These are phyloP conservation scores for Apis dorsata DNA, from an alignment of 1,140 invertebrate species.

Conservation along the genomic window DNA sequence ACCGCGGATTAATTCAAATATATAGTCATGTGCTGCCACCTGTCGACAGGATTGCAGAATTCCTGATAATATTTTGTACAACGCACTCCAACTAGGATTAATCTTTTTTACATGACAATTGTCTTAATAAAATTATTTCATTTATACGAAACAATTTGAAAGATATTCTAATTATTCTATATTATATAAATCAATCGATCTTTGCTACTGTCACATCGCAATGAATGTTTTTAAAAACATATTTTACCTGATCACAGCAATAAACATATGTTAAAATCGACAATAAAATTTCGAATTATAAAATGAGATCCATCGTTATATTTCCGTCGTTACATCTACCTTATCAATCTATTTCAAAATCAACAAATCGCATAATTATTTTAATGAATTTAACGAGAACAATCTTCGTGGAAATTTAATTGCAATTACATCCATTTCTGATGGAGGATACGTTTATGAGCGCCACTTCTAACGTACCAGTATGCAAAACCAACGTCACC, in stretches of 20 bases:
- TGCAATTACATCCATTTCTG: background rate
- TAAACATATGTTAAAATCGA: background rate
- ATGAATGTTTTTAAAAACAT: too few species aligned
- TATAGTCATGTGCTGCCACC: slow-evolving; percentile 34
- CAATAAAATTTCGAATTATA: background rate
- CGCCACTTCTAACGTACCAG: background rate
- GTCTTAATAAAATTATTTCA: background rate
- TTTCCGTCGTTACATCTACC: background rate
- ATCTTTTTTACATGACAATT: background rate
- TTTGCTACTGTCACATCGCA: background rate
- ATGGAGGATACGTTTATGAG: background rate
- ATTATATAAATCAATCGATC: background rate
- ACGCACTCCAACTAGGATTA: background rate
- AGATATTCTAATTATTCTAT: too few species aligned
- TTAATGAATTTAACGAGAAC: background rate
- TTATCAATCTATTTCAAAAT: background rate
- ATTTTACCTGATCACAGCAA: too few species aligned
- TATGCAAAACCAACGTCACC: background rate
- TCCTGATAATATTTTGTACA: background rate
- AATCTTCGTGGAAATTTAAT: background rate
- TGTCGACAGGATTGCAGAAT: slow-evolving; percentile 10
- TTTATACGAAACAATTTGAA: background rate
- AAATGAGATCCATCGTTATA: background rate
- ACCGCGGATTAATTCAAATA: background rate
- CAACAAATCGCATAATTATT: background rate